These are phyloP conservation scores for Elaphurus davidianus DNA, from an alignment of 2,113 vertebrate genomes.

Conservation along the genomic window DNA sequence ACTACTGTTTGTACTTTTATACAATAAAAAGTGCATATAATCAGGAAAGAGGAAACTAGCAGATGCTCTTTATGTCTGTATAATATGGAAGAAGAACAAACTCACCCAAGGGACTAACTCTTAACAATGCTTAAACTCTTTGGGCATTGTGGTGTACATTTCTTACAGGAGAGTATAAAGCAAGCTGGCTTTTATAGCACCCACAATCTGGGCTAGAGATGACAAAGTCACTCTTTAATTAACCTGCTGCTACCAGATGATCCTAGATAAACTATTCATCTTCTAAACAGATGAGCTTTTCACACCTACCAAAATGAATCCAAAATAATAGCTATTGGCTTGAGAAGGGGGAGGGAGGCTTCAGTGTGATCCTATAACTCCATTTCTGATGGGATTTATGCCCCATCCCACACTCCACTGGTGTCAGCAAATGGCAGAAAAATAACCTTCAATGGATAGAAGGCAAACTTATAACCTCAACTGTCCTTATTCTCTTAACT, in stretches of 20 bases:
- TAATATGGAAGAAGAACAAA: not conserved
- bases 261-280: conserved; percentile 68
- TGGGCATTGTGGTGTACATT: not conserved
- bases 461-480: not conserved
- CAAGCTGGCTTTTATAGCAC: not conserved
- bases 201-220: not conserved
- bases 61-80: not conserved
- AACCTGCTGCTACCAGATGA: conserved; percentile 63
- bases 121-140: not conserved
- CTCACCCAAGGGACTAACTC: not conserved
- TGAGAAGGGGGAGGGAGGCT: not conserved
- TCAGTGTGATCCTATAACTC: conserved; percentile 53
- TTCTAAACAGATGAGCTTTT: conserved; percentile 65
- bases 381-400: conserved; percentile 59
- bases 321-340: conserved; percentile 66
- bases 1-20: not conserved
- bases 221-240: conserved; percentile 63
- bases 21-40: not conserved
- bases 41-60: not conserved
- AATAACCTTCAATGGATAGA: not conserved
- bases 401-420: not conserved
- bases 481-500: not conserved
- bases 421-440: not conserved
- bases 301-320: conserved; percentile 58
- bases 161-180: not conserved